Conservation (phyloP, 2,888 invertebrate genomes). For the Clunio marinus region DNA sequence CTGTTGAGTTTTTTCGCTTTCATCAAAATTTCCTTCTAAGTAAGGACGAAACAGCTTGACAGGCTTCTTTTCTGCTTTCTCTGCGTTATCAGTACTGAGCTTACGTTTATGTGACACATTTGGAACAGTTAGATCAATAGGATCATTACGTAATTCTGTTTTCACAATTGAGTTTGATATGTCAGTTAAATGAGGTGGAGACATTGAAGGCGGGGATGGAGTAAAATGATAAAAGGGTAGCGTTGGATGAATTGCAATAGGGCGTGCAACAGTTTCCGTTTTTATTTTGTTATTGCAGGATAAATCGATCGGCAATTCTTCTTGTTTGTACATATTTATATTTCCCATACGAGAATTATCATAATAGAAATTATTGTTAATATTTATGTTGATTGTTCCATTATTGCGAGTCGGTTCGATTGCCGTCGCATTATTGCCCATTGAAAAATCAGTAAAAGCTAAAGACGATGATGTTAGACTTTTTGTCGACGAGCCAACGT, state of each 20-base stretch:
- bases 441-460: neutral
- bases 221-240: slow-evolving; percentile 16
- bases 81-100: slow-evolving; percentile 36
- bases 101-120: slow-evolving; percentile 43
- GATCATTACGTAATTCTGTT: neutral
- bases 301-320: slow-evolving; percentile 28
- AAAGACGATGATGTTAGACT: slow-evolving; percentile 28
- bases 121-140: slow-evolving; percentile 32
- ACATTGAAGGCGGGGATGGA: neutral
- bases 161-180: slow-evolving; percentile 21
- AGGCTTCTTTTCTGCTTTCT: slow-evolving; percentile 12
- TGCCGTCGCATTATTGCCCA: neutral
- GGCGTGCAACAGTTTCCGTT: slow-evolving; percentile 24
- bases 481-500: slow-evolving; percentile 28
- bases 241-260: slow-evolving; percentile 16
- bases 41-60: slow-evolving; percentile 33
- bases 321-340: neutral
- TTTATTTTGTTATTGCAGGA: slow-evolving; percentile 31
- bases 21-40: slow-evolving; percentile 27
- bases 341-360: neutral
- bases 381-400: neutral
- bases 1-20: neutral
- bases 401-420: neutral
- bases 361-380: slow-evolving; percentile 25
- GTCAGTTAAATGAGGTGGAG: slow-evolving; percentile 23